Evolutionary conservation across 2,797 vertebrate species (phyloP), one percentile per base, ranked within the genome.

Genomic region (Pteropus rufus): DNA sequence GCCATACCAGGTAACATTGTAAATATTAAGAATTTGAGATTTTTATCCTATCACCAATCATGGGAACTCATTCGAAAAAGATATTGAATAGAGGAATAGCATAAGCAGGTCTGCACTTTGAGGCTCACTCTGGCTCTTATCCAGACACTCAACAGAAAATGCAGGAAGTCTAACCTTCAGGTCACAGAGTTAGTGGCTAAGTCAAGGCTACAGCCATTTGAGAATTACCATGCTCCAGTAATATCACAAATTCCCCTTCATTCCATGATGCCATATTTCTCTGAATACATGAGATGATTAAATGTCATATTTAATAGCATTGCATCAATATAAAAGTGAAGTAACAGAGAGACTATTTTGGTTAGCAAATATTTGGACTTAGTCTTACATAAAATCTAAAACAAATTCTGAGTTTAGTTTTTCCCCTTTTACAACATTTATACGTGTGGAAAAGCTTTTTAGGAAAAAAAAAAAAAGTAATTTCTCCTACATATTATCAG

Each of bases 281-380:
- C 92, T 52, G 84, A 81, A 92, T 88, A 91, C 72, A 92, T 92
- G 87, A 86, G 85, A 92, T 4, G 12, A 93, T 72, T 84, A 90
- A 85, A 56, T 95, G 85, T 89, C 97, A 91, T 52, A 96, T 96
- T 97, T 97, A 94, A 97, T 81, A 94, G 94, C 79, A 44, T 24
- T 80, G 10, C 60, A 44, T 83, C 82, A 95, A 85, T 70, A n/a
- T 73, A 91, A 93, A 95, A 80, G 94, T 89, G 65, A 86, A 94
- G 24, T 76, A 94, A 92, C 79, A 91, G 64, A 93, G 58, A 93
- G 46, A 86, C 89, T 96, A 97, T 97, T 97, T 97, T 94, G 24
- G 96, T 97, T 94, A 95, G 82, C 89, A 97, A 97, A 97, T 98
- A 97, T 98, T 97, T 98, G 70, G 94, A 96, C 91, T 96, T 96